Evolutionary conservation across 2,888 invertebrate genomes (phyloP), one percentile per base, ranked within the genome.

Genomic region (Eustalomyia histrio): DNA sequence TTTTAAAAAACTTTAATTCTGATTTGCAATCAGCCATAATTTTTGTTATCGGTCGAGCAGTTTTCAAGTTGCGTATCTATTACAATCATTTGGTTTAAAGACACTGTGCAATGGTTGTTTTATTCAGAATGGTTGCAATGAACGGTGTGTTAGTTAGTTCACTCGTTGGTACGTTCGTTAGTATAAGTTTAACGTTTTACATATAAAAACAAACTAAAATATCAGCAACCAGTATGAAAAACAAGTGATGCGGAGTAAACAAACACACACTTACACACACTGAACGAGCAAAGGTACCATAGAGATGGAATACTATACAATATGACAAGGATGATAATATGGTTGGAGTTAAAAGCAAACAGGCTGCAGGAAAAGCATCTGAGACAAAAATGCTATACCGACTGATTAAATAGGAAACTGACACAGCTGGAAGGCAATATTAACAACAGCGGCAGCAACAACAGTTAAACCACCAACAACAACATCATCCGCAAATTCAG

Each of bases 351-450:
- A 64, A 80, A 21, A 71, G 75, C 65, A 57, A 60, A 53, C 71
- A 65, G 55, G 61, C 64, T 55, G n/a, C 58, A 29, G 6, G 7
- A 55, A 71, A 60, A 64, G 43, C 64, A 71, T 76, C 50, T 64
- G 63, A 72, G 64, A 55, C 64, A 74, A 79, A 53, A 74, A 39
- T 52, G 58, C 76, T 78, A 61, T 67, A 73, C 65, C 69, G 83
- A 80, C 83, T 84, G 83, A 83, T 83, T 84, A 83, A 82, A 84
- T 80, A 79, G 83, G 72, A 83, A 84, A 83, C 79, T 81, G 82
- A 83, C 83, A 76, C 83, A 82, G 84, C 82, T 84, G 80, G 83
- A 81, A 74, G 83, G 83, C 84, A 81, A 82, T 75, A 78, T 75
- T 72, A 81, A 74, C 76, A 81, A 71, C 73, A 63, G 50, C 82